Percentiles rank a stretch among this genome's conserved stretches.
Conservation (phyloP, 2,888 invertebrate genomes). For the Drosophila longiperda region DNA sequence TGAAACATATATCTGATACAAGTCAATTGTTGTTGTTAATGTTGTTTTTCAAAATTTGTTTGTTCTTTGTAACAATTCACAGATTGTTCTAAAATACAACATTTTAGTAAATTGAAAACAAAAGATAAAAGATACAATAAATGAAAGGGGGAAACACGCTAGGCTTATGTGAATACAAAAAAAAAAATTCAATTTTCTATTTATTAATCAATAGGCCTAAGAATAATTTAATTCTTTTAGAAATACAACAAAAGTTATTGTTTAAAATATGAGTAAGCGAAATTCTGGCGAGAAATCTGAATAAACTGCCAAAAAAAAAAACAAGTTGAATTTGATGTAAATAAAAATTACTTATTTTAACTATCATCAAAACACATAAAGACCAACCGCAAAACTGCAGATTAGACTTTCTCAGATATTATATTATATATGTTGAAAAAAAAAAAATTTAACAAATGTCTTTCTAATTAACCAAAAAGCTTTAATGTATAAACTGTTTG, state of each 20-base stretch:
- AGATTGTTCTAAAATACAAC: conserved; percentile 43
- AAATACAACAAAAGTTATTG: not conserved
- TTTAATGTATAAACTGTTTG: conserved; percentile 8
- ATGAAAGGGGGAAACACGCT: conserved; percentile 3
- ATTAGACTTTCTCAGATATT: not conserved
- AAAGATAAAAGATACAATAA: not conserved
- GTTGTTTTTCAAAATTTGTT: not conserved
- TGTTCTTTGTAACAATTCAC: conserved; percentile 27
- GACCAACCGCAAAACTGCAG: not conserved
- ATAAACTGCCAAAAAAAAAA: not conserved
- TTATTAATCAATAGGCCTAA: conserved; percentile 7
- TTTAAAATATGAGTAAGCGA: not conserved
- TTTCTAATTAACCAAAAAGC: not conserved
- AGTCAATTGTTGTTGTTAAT: conserved; percentile 15
- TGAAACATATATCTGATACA: conserved; percentile 47
- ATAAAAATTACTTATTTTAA: not conserved
- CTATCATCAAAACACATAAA: not conserved
- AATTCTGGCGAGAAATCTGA: not conserved
- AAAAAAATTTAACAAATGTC: not conserved
- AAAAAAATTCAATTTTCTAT: not conserved
- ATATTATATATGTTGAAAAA: not conserved
- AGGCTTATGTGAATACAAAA: not conserved
- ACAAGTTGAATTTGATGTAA: not conserved
- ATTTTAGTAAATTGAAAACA: conserved; percentile 50
- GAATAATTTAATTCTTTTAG: not conserved